Conservation (phyloP, 2,888 invertebrate genomes). For the Stenoptilia bipunctidactyla region DNA sequence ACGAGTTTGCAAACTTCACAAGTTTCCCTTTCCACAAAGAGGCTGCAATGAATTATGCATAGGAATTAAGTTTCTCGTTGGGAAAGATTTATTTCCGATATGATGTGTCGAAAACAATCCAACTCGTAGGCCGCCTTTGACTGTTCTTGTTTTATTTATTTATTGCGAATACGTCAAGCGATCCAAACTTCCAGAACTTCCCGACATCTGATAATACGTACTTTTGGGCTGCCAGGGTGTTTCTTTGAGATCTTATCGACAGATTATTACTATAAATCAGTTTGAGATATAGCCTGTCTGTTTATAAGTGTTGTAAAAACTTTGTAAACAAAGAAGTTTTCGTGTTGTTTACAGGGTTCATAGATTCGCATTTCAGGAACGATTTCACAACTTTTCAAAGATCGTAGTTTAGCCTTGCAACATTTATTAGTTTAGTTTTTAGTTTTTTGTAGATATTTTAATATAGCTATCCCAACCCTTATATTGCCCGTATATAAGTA, state of each 20-base stretch:
- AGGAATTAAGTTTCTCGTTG: conserved; percentile 67
- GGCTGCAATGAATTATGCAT: conserved; percentile 64
- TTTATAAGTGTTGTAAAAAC: conserved; percentile 20
- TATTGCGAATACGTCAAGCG: conserved; percentile 55
- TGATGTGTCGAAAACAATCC: conserved; percentile 69
- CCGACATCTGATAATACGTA: background rate
- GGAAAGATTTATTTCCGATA: conserved; percentile 66
- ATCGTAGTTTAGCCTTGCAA: too few species aligned
- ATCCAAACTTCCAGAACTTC: conserved; percentile 3
- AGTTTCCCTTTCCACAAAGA: conserved; percentile 17
- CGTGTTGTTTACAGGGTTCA: too few species aligned
- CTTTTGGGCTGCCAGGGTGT: background rate
- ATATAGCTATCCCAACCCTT: too few species aligned
- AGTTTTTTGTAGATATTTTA: too few species aligned
- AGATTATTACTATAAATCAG: too few species aligned
- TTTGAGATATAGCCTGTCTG: too few species aligned
- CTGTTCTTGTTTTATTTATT: conserved; percentile 53
- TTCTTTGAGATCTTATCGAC: background rate
- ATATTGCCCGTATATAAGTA: too few species aligned
- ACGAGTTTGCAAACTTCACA: too few species aligned
- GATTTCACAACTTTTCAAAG: too few species aligned
- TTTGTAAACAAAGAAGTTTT: conserved; percentile 19
- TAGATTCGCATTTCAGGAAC: too few species aligned
- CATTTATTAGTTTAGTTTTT: too few species aligned
- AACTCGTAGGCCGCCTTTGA: conserved; percentile 60